Conservation (phyloP, 2,888 invertebrate species). For the Hermaeophaga mercurialis region DNA sequence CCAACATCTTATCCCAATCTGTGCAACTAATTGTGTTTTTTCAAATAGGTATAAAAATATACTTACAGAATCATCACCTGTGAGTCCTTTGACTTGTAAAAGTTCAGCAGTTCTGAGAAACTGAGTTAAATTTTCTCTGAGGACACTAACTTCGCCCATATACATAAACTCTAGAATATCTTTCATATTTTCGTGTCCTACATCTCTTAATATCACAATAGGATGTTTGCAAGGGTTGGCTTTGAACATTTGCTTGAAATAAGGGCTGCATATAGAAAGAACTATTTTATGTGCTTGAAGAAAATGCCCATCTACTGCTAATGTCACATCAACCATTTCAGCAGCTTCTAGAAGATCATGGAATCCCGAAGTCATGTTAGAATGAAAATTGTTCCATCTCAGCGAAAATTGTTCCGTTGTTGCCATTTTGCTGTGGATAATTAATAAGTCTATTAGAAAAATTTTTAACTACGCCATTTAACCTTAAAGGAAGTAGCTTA, state of each 20-base stretch:
- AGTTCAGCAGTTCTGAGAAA: slow-evolving; percentile 74
- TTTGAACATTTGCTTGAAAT: slow-evolving; percentile 78
- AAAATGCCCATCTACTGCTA: slow-evolving; percentile 78
- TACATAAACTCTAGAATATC: slow-evolving; percentile 78
- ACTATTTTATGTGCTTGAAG: slow-evolving; percentile 79
- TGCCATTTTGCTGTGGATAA: slow-evolving; percentile 48
- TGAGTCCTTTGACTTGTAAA: slow-evolving; percentile 73
- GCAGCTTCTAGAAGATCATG: slow-evolving; percentile 73
- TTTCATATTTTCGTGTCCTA: slow-evolving; percentile 69
- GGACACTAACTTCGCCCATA: slow-evolving; percentile 73
- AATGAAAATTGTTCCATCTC: slow-evolving; percentile 81
- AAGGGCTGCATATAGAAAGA: slow-evolving; percentile 78
- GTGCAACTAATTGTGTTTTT: too few relatives aligned
- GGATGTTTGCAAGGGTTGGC: slow-evolving; percentile 75
- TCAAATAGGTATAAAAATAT: too few relatives aligned
- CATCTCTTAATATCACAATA: slow-evolving; percentile 74
- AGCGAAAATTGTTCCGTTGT: slow-evolving; percentile 74
- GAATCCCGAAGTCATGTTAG: slow-evolving; percentile 74
- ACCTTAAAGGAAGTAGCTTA: slow-evolving; percentile 45
- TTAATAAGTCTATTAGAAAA: slow-evolving; percentile 3
- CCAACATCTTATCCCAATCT: too few relatives aligned
- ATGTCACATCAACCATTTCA: slow-evolving; percentile 77
- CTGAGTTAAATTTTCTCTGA: slow-evolving; percentile 70
- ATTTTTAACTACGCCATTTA: slow-evolving; percentile 36
- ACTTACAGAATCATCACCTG: slow-evolving; percentile 59